Evolutionary conservation across 2,113 vertebrate species (phyloP), one percentile per base, ranked within the genome.

Genomic region (Nothoprocta perdicaria): DNA sequence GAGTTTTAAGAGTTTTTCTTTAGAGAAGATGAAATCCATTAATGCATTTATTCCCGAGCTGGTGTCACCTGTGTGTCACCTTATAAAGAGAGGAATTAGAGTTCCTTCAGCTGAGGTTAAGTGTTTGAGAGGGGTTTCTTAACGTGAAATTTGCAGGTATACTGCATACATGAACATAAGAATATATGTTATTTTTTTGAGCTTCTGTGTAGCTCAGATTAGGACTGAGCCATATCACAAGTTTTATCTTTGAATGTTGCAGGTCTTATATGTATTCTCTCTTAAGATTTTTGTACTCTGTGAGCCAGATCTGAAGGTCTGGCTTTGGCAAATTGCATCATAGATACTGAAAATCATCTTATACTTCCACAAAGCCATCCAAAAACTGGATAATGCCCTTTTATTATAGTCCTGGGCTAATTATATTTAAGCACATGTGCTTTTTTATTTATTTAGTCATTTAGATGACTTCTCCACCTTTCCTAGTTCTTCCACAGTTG

Each of bases 271-370:
- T 71, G 80, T 53, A 80, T 90, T 84, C 63, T 73, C 62, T 58
- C 76, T 74, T 71, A 77, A 50, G 67, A 84, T 68, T 65, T 57
- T 76, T 57, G 48, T 88, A 45, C 52, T 46, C 48, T 80, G 9
- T 66, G 48, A 94, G 52, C 72, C 57, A 79, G 69, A 45, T 76
- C 41, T 79, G 65, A 83, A 66, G 43, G 31, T 78, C 22, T 92
- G 79, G 79, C 57, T 76, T 60, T 26, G 62, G 85, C 66, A 75
- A 78, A 79, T n/a, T 48, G 43, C 41, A 40, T 79, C 46, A 41
- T n/a, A 41, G n/a, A 50, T 76, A 88, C 12, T 68, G 75, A 88
- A 93, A 83, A 86, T 62, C 48, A 23, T 78, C 74, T 52, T 86
- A 33, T 77, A 74, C 67, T 94, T 90, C 76, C 45, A 43, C 43